Percentiles rank a stretch among this genome's conserved stretches.
phyloP scores from a whole-genome alignment of 1,140 invertebrate genomes.

The Panonychus citri region DNA sequence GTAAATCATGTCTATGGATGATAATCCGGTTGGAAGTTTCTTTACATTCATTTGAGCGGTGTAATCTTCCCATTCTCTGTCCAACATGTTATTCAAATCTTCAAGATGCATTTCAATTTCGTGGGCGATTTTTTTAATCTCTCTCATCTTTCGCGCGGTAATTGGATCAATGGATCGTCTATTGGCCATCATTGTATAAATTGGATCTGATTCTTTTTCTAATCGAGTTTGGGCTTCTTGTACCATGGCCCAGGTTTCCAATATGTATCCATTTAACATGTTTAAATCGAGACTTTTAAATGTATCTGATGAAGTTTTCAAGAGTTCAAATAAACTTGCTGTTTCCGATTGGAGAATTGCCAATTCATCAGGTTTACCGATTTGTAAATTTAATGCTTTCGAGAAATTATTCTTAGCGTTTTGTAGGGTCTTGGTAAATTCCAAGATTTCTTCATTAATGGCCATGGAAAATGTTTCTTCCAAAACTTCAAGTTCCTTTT shows the following conservation, averaged over 20 bases:
- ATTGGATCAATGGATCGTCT: constrained; percentile 21
- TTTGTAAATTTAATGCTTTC: constrained; percentile 5
- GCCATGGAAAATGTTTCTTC: neutral
- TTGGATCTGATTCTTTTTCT: constrained; percentile 19
- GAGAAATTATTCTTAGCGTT: neutral
- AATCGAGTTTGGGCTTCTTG: constrained; percentile 6
- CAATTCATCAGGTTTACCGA: constrained; percentile 30
- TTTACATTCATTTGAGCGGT: constrained; percentile 15
- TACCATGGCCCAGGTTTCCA: neutral
- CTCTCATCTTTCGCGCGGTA: constrained; percentile 19
- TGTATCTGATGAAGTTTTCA: neutral
- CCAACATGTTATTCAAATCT: constrained; percentile 21
- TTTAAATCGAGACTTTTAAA: neutral
- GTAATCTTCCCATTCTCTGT: constrained; percentile 21
- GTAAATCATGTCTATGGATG: neutral
- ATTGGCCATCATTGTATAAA: constrained; percentile 19
- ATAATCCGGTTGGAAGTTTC: neutral
- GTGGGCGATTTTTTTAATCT: constrained; percentile 19
- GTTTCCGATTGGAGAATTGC: constrained; percentile 24
- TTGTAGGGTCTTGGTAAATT: neutral
- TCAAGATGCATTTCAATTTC: constrained; percentile 20
- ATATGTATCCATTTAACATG: neutral
- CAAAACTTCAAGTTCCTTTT: neutral
- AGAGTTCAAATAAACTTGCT: constrained; percentile 19
- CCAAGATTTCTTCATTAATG: constrained; percentile 1